Evolutionary conservation across 2,797 vertebrate species (phyloP).

Genomic region (Anisognathus igniventris): DNA sequence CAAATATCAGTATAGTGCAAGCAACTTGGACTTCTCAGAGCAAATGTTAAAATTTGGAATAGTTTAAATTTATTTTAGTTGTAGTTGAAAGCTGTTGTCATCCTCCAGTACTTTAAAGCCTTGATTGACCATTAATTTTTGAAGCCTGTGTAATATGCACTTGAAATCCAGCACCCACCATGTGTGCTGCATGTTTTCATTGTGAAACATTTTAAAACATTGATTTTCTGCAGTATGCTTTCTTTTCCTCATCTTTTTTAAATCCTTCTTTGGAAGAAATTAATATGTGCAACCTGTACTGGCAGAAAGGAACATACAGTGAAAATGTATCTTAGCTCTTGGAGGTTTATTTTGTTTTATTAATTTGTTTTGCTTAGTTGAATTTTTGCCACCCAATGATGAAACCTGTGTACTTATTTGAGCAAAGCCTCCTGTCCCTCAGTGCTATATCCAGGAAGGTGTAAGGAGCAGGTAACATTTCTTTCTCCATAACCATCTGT

Average conservation of each 20-base stretch:
- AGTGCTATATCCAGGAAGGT: neutral
- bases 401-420: neutral
- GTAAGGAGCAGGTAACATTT: neutral
- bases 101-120: neutral
- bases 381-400: neutral
- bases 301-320: rapidly evolving
- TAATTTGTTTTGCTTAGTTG: neutral
- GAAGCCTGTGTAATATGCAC: neutral
- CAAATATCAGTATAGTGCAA: neutral
- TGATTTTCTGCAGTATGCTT: neutral
- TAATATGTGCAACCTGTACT: neutral
- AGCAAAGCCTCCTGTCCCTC: neutral
- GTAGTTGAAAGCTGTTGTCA: neutral
- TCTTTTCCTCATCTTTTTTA: neutral
- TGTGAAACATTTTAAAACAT: neutral
- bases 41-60: neutral
- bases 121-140: neutral
- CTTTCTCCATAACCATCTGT: rapidly evolving
- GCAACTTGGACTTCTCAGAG: neutral
- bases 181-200: neutral
- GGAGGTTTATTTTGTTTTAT: neutral
- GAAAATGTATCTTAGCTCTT: neutral
- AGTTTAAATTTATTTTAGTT: neutral
- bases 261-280: neutral
- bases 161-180: neutral